Evolutionary conservation across 2,888 invertebrate species (phyloP), one percentile per base, ranked within the genome.

Genomic region (Suillia variegata): DNA sequence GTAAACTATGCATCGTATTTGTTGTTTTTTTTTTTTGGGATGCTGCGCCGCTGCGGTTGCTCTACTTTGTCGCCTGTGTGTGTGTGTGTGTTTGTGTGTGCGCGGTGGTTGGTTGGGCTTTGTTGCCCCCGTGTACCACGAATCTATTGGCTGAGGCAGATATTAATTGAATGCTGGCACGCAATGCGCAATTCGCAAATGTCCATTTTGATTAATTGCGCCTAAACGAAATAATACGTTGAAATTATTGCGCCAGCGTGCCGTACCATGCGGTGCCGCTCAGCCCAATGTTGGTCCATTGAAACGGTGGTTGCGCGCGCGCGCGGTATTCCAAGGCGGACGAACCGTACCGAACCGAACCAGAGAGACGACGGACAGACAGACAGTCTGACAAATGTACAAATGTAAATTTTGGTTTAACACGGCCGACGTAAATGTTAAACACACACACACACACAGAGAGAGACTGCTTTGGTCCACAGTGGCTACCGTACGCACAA

Each of bases 181-280:
- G 68, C 68, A 66, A 45, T 45, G 45, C 45, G 45, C 45, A 20
- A 67, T 64, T 64, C 51, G 50, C 59, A 59, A 63, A 61, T 64
- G 66, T 66, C 63, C 61, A 57, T 59, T 61, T 65, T 68, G 68
- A 67, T 67, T 66, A 65, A 68, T 68, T 66, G 66, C 62, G 50
- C 57, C 54, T 52, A 58, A 65, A 64, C 62, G 54, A 66, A 64
- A 61, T 62, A 56, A 55, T 64, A 62, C 58, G 55, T 54, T 54
- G 55, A 53, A 58, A 62, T 58, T 59, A 55, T 62, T 13, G 22
- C 42, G 33, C 10, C n/a, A 8, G 38, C 6, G 10, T 4, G n/a
- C 38, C 13, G 38, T n/a, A 26, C 26, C 26, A 26, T 10, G 26
- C 26, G 10, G 38, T 38, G 38, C 38, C n/a, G 38, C 38, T 12